Base-by-base conservation (phyloP, 2,888 invertebrate species). In the Drosophila robusta region DNA sequence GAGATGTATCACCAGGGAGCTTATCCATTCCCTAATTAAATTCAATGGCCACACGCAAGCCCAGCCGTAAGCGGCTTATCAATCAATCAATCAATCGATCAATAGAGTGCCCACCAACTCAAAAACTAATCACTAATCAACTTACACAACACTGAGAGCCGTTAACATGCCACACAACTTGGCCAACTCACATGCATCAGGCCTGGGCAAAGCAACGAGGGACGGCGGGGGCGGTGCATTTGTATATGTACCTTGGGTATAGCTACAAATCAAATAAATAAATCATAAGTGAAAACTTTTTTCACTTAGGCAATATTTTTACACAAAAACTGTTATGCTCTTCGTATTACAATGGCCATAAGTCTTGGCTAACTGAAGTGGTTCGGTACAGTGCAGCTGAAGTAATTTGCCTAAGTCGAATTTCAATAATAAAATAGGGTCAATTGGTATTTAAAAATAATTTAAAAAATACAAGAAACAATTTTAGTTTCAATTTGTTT, bases 261-360 rank as follows among this genome's bases (percentile, higher is more conserved):
- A 60, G 61, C 70, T 69, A 75, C 77, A 79, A 80, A 79, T 79
- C 79, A 80, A 80, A 77, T 84, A 78, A 87, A 83, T 78, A 82
- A 86, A 86, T 83, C 87, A 84, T 84, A 81, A 78, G 65, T 71
- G 70, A 75, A 84, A 84, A 84, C 85, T 84, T 84, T 80, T 78
- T 84, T 84, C 87, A 84, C 85, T 87, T 87, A 71, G 78, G 78
- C 77, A 75, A 84, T 79, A 84, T 81, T 87, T 81, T 81, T 56
- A 78, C 66, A 83, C 71, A 70, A 75, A 80, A 83, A 71, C 78
- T 73, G 57, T 58, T 70, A 67, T 56, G 47, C 67, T 67, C 52
- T 72, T 68, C 65, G 69, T 54, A 78, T 81, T 81, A 87, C 69
- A 70, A 71, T 67, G 56, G 65, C 67, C 74, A 76, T 83, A 83